phyloP scores from a whole-genome alignment of 2,888 invertebrate species.

The Idaea aversata region DNA sequence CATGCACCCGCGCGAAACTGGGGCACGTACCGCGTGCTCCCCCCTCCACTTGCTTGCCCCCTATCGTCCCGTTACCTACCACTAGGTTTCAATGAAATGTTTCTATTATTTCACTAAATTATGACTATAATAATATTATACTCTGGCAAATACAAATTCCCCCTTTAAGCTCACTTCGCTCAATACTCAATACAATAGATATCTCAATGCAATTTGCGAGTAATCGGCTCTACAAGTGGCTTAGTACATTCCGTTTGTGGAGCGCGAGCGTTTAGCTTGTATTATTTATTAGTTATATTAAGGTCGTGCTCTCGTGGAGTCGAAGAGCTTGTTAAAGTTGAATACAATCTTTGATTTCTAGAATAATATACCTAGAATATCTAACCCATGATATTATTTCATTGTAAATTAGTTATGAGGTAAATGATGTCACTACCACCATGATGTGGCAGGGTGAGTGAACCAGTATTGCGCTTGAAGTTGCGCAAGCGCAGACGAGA shows the following conservation, averaged over 20 bases:
- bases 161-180: constrained; percentile 24
- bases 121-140: constrained; percentile 25
- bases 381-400: neutral
- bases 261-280: constrained; percentile 22
- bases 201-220: constrained; percentile 27
- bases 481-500: constrained; percentile 77
- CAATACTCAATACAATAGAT: constrained; percentile 23
- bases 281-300: constrained; percentile 42
- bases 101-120: constrained; percentile 50
- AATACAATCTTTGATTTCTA: neutral
- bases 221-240: constrained; percentile 18
- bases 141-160: constrained; percentile 39
- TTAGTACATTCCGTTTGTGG: constrained; percentile 31
- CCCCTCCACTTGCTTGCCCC: constrained; percentile 49
- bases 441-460: constrained; percentile 47
- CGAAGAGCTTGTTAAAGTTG: constrained; percentile 23
- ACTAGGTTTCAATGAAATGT: constrained; percentile 75
- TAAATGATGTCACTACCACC: constrained; percentile 45
- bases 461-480: constrained; percentile 66
- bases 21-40: constrained; percentile 74
- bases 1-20: constrained; percentile 79
- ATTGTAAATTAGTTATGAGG: neutral
- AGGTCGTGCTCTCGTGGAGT: constrained; percentile 39
- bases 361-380: neutral
- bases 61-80: constrained; percentile 66